phyloP scores from a whole-genome alignment of 2,113 vertebrate species.

The Reinhardtius hippoglossoides region DNA sequence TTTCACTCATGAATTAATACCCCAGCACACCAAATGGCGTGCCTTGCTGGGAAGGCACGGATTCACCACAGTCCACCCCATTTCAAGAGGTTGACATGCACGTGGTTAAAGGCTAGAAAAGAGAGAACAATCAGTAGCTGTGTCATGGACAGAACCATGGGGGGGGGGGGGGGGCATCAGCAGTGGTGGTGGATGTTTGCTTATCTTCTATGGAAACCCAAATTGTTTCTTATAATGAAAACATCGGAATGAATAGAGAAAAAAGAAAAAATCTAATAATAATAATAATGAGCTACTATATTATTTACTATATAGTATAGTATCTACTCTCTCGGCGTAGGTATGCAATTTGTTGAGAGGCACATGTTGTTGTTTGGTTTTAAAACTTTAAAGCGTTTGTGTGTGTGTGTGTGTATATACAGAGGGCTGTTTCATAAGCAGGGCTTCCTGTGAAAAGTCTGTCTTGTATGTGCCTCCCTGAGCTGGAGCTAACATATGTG shows the following conservation, averaged over 20 bases:
- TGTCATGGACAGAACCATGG: constrained; percentile 5
- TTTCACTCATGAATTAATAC: constrained; percentile 29
- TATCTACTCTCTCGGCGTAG: too few species aligned
- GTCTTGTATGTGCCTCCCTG: background rate
- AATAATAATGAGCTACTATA: too few species aligned
- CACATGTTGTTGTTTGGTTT: too few species aligned
- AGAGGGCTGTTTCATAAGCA: background rate
- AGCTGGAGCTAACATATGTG: background rate
- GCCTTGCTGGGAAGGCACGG: constrained; percentile 45
- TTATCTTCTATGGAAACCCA: background rate
- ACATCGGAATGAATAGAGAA: background rate
- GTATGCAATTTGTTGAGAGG: too few species aligned
- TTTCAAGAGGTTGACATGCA: constrained; percentile 48
- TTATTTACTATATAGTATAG: too few species aligned
- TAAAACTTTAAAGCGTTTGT: too few species aligned
- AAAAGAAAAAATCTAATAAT: too few species aligned
- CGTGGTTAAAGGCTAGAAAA: constrained; percentile 37
- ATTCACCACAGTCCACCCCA: constrained; percentile 23
- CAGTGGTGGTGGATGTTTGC: background rate
- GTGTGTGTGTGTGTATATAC: too few species aligned
- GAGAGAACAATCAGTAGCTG: constrained; percentile 48
- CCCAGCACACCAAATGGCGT: background rate
- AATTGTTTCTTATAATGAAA: background rate
- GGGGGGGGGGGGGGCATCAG: background rate
- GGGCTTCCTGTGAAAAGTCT: background rate